A percentile compares a stretch with the other conserved stretches of the same genome.
These are phyloP conservation scores for Ctenopoma kingsleyae DNA, from an alignment of 2,797 vertebrate genomes.

Conservation along the genomic window DNA sequence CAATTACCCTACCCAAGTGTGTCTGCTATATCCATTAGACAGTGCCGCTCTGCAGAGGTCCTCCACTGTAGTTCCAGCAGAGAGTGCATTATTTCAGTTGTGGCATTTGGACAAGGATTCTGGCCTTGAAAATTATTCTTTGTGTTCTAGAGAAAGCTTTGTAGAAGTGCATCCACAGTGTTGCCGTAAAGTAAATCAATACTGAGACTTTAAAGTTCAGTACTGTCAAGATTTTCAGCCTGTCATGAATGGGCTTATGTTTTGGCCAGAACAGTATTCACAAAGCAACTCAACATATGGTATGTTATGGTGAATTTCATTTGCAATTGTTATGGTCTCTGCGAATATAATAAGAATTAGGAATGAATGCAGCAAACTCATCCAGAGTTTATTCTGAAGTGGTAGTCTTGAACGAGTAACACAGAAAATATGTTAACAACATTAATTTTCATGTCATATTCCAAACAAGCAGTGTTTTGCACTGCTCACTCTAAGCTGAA, in stretches of 20 bases:
- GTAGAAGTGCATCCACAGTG: conserved; percentile 63
- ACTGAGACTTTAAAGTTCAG: conserved; percentile 59
- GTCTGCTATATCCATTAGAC: conserved; percentile 81
- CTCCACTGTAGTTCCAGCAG: conserved; percentile 64
- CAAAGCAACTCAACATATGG: conserved; percentile 36
- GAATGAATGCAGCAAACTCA: conserved; percentile 35
- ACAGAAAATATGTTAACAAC: conserved; percentile 10
- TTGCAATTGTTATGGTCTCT: conserved; percentile 42
- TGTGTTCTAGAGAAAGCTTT: conserved; percentile 60
- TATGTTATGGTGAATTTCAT: conserved; percentile 41
- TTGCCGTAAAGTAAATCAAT: conserved; percentile 72
- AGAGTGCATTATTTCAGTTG: conserved; percentile 74
- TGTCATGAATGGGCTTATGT: conserved; percentile 51
- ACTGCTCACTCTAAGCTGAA: conserved; percentile 19
- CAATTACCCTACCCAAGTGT: conserved; percentile 65
- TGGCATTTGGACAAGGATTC: conserved; percentile 73
- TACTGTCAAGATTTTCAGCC: conserved; percentile 60
- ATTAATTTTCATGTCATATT: conserved; percentile 16
- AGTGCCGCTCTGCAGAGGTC: conserved; percentile 65
- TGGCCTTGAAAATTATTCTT: conserved; percentile 71
- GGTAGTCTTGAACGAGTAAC: conserved; percentile 16
- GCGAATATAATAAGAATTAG: conserved; percentile 31
- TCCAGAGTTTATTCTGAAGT: conserved; percentile 16
- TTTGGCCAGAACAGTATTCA: conserved; percentile 52
- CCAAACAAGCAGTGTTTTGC: conserved; percentile 36